phyloP scores from a whole-genome alignment of 53 echinoderm and acorn worm species.

The Echinometra lucunter region DNA sequence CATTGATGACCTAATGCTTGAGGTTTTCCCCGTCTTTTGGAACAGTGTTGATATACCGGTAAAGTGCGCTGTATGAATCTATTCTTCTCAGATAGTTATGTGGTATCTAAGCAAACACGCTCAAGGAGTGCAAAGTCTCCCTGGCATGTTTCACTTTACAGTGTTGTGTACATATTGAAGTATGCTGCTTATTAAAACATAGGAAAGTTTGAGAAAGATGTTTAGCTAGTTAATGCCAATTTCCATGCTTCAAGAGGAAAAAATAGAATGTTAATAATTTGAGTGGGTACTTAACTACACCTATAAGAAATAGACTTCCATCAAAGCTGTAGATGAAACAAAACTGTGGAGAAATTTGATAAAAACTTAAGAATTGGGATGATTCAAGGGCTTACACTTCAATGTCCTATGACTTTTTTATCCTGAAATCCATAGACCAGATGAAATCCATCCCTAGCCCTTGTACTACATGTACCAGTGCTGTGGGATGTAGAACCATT shows the following conservation, averaged over 20 bases:
- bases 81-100: background rate
- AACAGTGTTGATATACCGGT: background rate
- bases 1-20: conserved; percentile 5
- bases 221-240: background rate
- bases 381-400: too few species aligned
- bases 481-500: too few species aligned
- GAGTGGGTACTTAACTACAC: background rate
- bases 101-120: background rate
- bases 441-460: too few species aligned
- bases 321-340: too few species aligned
- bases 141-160: background rate
- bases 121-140: background rate
- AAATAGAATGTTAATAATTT: background rate
- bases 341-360: too few species aligned
- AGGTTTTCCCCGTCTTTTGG: background rate
- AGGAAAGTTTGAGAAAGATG: background rate
- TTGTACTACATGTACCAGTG: too few species aligned
- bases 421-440: too few species aligned
- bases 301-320: background rate
- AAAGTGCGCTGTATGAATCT: background rate
- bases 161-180: background rate
- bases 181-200: background rate
- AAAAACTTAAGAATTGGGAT: too few species aligned
- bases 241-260: background rate
- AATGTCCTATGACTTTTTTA: too few species aligned